These are phyloP conservation scores for Hipposideros armiger DNA, from an alignment of 2,113 vertebrate species.

Conservation along the genomic window DNA sequence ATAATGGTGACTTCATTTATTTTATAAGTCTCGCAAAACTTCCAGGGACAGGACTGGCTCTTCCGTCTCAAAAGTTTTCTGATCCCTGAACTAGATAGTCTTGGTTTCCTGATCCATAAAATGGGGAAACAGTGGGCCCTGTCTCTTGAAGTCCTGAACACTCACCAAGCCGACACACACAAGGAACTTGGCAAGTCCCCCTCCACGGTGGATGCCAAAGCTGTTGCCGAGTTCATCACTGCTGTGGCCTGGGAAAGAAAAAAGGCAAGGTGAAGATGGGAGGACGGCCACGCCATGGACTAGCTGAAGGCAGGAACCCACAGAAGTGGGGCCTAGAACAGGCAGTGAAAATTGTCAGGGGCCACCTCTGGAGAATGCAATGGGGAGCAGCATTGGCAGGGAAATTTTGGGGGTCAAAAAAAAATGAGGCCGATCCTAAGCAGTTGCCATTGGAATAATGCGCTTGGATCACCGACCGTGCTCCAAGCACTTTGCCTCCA, in stretches of 20 bases:
- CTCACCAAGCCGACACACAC: fast-evolving
- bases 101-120: neutral
- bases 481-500: neutral
- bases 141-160: neutral
- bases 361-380: neutral
- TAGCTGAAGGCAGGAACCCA: neutral
- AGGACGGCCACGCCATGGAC: fast-evolving
- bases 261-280: neutral
- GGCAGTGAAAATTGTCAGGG: neutral
- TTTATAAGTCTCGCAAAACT: too few relatives aligned
- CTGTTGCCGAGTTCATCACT: neutral
- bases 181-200: neutral
- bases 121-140: fast-evolving
- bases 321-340: fast-evolving
- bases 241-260: neutral
- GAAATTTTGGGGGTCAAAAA: fast-evolving
- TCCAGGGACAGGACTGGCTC: too few relatives aligned
- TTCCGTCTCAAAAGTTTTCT: too few relatives aligned
- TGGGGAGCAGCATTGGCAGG: fast-evolving
- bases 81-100: neutral
- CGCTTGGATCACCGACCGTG: fast-evolving
- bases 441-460: fast-evolving
- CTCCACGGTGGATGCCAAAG: fast-evolving
- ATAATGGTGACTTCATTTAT: too few relatives aligned
- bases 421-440: neutral